These are phyloP conservation scores for Hippocampus zosterae DNA, from an alignment of 2,113 vertebrate species.

Conservation along the genomic window DNA sequence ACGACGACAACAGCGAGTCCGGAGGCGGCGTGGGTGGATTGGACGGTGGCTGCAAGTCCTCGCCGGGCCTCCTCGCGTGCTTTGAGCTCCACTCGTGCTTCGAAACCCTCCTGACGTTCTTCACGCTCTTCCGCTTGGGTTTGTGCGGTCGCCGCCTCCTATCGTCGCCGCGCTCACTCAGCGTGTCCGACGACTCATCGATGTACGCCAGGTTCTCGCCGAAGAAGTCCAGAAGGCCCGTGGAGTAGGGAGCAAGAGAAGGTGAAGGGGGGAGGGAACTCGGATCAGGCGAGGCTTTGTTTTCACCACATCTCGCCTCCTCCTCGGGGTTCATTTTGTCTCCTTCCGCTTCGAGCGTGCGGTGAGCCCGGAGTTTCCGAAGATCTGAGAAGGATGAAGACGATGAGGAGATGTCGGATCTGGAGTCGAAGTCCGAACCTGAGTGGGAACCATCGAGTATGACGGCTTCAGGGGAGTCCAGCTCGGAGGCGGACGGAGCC, in stretches of 20 bases:
- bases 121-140: constrained; percentile 63
- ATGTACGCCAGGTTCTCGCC: constrained; percentile 86
- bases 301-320: constrained; percentile 1
- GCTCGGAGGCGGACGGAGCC: constrained; percentile 33
- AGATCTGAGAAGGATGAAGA: constrained; percentile 36
- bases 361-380: constrained; percentile 19
- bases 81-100: constrained; percentile 33
- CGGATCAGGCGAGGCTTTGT: not conserved
- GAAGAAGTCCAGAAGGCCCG: constrained; percentile 75
- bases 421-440: constrained; percentile 58
- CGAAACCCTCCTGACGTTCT: constrained; percentile 61
- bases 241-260: not conserved
- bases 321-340: constrained; percentile 15
- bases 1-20: constrained; percentile 39
- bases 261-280: constrained; percentile 2
- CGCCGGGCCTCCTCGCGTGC: constrained; percentile 36
- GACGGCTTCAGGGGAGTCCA: constrained; percentile 35
- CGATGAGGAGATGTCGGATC: constrained; percentile 45
- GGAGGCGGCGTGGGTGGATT: constrained; percentile 71
- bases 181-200: constrained; percentile 84
- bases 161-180: constrained; percentile 69
- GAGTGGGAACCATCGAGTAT: constrained; percentile 32
- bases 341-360: constrained; percentile 15
- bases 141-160: constrained; percentile 48
- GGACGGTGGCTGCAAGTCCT: constrained; percentile 65